phyloP scores from a whole-genome alignment of 2,888 invertebrate species.

The Sarcophaga variegata region DNA sequence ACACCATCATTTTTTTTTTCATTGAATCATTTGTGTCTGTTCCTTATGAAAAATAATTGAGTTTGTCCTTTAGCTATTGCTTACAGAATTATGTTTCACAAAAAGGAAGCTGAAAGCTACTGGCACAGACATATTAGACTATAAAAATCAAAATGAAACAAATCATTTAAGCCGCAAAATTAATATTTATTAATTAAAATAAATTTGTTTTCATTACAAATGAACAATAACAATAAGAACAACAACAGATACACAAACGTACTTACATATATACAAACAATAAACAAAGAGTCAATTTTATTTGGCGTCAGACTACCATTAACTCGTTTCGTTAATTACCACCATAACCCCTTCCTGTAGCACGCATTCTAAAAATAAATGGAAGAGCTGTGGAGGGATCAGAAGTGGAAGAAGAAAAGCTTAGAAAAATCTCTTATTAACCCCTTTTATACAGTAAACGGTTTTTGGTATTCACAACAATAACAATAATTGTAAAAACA shows the following conservation, averaged over 20 bases:
- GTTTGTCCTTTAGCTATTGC: too few species aligned
- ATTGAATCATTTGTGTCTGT: too few species aligned
- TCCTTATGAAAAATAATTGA: too few species aligned
- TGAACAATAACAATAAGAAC: not conserved
- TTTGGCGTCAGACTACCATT: conserved; percentile 59
- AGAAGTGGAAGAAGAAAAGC: not conserved
- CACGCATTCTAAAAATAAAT: not conserved
- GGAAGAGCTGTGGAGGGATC: not conserved
- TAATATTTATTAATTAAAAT: conserved; percentile 82
- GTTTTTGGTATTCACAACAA: conserved; percentile 57
- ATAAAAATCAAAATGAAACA: conserved; percentile 32
- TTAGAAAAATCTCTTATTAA: conserved; percentile 57
- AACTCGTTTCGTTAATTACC: conserved; percentile 36
- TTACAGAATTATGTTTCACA: too few species aligned
- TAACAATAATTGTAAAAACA: conserved; percentile 29
- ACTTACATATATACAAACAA: not conserved
- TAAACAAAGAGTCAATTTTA: conserved; percentile 7
- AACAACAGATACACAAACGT: conserved; percentile 10
- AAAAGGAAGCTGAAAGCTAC: too few species aligned
- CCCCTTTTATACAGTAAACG: conserved; percentile 65
- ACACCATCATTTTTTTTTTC: too few species aligned
- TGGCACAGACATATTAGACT: not conserved
- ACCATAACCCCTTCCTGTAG: not conserved
- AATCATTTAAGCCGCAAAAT: conserved; percentile 78
- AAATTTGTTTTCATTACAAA: conserved; percentile 82